Conservation (phyloP, 2,797 vertebrate genomes). For the Acestrorhynchus altus region DNA sequence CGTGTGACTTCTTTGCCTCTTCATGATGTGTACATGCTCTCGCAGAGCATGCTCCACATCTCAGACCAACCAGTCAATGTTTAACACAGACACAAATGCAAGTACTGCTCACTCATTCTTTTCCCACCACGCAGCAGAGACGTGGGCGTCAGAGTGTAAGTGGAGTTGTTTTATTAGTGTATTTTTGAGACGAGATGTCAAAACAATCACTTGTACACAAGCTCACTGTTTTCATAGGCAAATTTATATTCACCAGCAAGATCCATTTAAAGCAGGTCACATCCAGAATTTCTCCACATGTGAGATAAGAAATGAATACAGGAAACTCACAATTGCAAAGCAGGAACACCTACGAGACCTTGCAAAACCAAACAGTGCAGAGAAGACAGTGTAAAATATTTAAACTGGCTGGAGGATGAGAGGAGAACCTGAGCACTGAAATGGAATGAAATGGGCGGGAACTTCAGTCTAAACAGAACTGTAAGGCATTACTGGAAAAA, state of each 20-base stretch:
- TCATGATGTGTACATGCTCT: conserved; percentile 6
- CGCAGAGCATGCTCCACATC: neutral
- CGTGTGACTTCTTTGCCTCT: conserved; percentile 6
- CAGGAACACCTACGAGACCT: neutral
- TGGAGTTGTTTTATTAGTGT: neutral
- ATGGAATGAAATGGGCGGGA: too few relatives aligned
- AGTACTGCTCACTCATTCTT: neutral
- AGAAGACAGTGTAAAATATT: too few relatives aligned
- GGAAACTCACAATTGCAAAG: neutral
- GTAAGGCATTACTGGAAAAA: too few relatives aligned
- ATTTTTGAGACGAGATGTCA: neutral
- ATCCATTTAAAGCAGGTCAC: neutral
- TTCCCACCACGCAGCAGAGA: too few relatives aligned
- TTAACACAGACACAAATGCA: conserved; percentile 13
- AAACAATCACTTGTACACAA: neutral
- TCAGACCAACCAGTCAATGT: neutral
- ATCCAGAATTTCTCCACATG: neutral
- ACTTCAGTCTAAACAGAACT: too few relatives aligned
- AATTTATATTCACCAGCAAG: neutral
- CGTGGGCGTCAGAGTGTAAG: neutral
- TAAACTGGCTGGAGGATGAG: too few relatives aligned
- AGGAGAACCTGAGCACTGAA: too few relatives aligned
- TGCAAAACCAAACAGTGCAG: neutral
- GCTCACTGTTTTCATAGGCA: neutral
- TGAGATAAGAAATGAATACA: neutral